Evolutionary conservation across 2,113 vertebrate species (phyloP), one percentile per base, ranked within the genome.

Genomic region (Pteronura brasiliensis): DNA sequence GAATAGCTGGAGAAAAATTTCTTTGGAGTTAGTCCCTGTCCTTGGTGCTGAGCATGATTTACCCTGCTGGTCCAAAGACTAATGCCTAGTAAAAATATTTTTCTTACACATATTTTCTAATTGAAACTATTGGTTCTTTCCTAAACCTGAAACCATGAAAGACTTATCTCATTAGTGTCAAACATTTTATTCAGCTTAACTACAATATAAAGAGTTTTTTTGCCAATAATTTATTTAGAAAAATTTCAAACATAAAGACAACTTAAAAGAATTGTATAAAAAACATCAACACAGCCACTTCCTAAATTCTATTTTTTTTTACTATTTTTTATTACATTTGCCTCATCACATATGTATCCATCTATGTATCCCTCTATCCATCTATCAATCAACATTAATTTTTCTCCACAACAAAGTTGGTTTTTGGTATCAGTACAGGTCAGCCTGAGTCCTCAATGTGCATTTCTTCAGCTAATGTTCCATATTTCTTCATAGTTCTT

Each of bases 1-100:
- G 20, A 63, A 42, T 1, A 4, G 4, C 18, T 39, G 8, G 5
- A 31, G 47, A 55, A 25, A 18, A 1, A 52, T 1, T 1, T 0
- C 9, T 17, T n/a, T 29, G n/a, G 2, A 7, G 4, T 14, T 36
- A 55, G 63, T 31, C 42, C 29, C 96, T 96, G 93, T 97, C 97
- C 93, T 69, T 93, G 96, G 97, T 96, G 39, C 96, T 98, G 80
- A 97, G 39, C 44, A 18, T 4, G 63, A 27, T 34, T 92, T 29
- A 11, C 6, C 13, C 55, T 29, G 2, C 36, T 39, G 1, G 7
- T 89, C 39, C n/a, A 67, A 63, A 95, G 34, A 39, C 27, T 15
- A 34, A 89, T 25, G 57, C 2, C 57, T 47, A 4, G 17, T 5
- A 93, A 96, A 76, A 86, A 52, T 29, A 83, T 36, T 57, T 81